Percentiles rank a stretch among this genome's conserved stretches.
Evolutionary conservation across 2,888 invertebrate species (phyloP).

Genomic region (Balanococcus diminutus): DNA sequence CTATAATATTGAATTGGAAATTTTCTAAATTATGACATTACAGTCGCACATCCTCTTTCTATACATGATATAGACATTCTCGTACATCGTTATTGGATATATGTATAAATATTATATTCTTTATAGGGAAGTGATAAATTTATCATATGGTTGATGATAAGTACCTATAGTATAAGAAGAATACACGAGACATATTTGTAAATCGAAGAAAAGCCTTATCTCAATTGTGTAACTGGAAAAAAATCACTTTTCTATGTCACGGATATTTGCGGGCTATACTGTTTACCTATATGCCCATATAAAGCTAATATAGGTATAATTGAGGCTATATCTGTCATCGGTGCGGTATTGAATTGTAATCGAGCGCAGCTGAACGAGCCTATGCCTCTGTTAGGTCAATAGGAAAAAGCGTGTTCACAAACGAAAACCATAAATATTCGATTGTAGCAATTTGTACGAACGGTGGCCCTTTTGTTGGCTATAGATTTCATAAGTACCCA

Average conservation of each 20-base stretch:
- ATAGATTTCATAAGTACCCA: constrained; percentile 30
- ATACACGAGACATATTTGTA: neutral
- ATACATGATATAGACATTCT: neutral
- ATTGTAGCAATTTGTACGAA: neutral
- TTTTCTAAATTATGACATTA: neutral
- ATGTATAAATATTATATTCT: too few relatives aligned
- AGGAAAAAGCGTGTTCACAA: constrained; percentile 27
- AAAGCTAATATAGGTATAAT: neutral
- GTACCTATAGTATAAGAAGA: too few relatives aligned
- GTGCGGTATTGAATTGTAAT: neutral
- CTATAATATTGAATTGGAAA: neutral
- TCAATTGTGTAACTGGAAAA: neutral
- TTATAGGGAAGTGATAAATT: neutral
- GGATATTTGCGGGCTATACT: too few relatives aligned
- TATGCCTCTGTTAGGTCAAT: neutral
- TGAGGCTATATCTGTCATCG: neutral
- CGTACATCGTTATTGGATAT: neutral
- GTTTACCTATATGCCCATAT: neutral
- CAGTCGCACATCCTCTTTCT: neutral
- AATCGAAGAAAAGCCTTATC: neutral
- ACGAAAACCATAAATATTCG: constrained; percentile 43
- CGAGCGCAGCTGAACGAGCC: neutral
- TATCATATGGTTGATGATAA: neutral
- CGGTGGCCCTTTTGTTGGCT: neutral
- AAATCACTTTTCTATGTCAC: neutral